These are phyloP conservation scores for Centrocercus urophasianus DNA, from an alignment of 2,113 vertebrate genomes.

Conservation along the genomic window DNA sequence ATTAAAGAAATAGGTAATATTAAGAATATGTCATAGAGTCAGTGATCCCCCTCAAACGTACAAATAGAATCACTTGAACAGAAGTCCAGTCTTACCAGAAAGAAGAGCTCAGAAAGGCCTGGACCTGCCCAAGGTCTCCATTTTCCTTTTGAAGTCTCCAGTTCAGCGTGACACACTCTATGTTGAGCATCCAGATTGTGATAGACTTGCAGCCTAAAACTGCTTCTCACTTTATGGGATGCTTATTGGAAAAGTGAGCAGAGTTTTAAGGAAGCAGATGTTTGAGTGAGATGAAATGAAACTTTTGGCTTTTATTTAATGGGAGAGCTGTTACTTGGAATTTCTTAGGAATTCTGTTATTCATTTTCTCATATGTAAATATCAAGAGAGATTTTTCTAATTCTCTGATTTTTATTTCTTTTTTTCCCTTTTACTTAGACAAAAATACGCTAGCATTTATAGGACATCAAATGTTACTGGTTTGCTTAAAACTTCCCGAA, in stretches of 20 bases:
- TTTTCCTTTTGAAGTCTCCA: neutral
- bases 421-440: neutral
- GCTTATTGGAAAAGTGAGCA: neutral
- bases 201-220: neutral
- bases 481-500: neutral
- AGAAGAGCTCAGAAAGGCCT: neutral
- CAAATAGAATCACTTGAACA: neutral
- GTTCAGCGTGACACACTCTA: fast-evolving
- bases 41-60: neutral
- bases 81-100: neutral
- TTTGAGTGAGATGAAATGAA: neutral
- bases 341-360: neutral
- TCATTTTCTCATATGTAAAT: neutral
- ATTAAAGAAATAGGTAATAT: neutral
- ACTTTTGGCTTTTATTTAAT: neutral
- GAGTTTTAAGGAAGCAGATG: neutral
- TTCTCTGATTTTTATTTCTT: neutral
- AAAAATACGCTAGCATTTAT: neutral
- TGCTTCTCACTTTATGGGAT: neutral
- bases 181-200: neutral
- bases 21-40: fast-evolving
- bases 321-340: neutral
- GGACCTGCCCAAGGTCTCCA: neutral
- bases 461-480: neutral
- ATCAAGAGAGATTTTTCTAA: neutral